Base-by-base conservation (phyloP, 2,888 invertebrate species). In the Trachelus tabidus region DNA sequence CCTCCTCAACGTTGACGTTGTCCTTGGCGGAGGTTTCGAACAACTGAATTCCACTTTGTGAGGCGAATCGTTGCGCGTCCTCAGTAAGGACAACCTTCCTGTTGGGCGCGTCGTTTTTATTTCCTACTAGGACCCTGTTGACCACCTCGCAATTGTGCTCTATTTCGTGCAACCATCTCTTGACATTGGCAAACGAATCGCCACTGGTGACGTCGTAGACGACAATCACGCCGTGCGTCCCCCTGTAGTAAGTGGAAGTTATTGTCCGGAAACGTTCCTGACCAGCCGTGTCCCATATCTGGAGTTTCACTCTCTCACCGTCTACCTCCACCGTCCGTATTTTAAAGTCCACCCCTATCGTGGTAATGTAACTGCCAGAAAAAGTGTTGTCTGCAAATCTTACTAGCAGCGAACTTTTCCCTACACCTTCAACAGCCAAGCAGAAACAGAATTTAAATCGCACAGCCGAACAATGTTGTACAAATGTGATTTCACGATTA, bases 11-110 rank as follows among this genome's bases (percentile, higher is more conserved):
- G 93, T 99, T 99, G 88, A 98, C 96, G 92, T 99, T 99, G 92
- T 99, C 98, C 94, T 99, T 99, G 91, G 99, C 99, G 90, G 98
- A 98, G 83, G 99, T 99, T 93, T 99, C 99, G 92, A 98, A 99
- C 85, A 99, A 93, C 87, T 97, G 96, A 91, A 99, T 99, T 87
- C 96, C 96, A 98, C 99, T 99, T 93, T 99, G 98, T 91, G 96
- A 96, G 80, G 99, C 99, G 93, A 99, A 99, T 89, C 97, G 95
- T 93, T 97, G 96, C 80, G 99, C 99, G 93, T 99, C 99, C 92
- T 98, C 97, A 73, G 98, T 98, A 81, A 98, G 94, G 35, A 99
- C 99, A 80, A 99, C 98, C 93, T 99, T 98, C 85, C 97, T 94
- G 87, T 97, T 97, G 23, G 98, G 97, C 90, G 97, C 96, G 92